phyloP scores from a whole-genome alignment of 2,888 invertebrate genomes.

The Drosophila hawaiiensis region DNA sequence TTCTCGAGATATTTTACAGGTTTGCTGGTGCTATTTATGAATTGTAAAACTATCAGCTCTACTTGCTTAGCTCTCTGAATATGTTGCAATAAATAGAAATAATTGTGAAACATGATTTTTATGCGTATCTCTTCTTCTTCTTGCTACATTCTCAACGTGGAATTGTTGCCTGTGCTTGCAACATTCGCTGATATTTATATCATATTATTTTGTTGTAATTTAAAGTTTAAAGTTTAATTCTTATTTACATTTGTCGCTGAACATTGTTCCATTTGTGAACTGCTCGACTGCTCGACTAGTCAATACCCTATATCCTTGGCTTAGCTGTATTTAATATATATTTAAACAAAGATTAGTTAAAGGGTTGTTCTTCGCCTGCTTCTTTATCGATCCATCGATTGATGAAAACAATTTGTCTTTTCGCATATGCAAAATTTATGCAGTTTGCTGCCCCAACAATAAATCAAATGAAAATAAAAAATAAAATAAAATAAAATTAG shows the following conservation, averaged over 20 bases:
- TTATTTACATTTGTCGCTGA: neutral
- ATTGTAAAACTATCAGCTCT: too few species aligned
- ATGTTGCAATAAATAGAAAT: neutral
- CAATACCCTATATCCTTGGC: neutral
- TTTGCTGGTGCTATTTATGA: too few species aligned
- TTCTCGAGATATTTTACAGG: neutral
- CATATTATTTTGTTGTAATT: neutral
- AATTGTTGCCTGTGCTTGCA: neutral
- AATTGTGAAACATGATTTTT: neutral
- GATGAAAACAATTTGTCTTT: neutral
- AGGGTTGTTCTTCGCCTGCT: neutral
- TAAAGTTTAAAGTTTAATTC: neutral
- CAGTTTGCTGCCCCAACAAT: constrained; percentile 37
- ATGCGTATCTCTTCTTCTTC: neutral
- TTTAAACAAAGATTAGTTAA: neutral
- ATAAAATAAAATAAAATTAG: too few species aligned
- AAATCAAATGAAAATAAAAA: neutral
- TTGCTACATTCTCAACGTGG: neutral
- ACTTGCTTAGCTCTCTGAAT: too few species aligned
- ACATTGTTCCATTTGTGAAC: neutral
- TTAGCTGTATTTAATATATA: accelerated
- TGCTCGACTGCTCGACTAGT: neutral
- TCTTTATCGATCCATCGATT: neutral
- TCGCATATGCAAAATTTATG: constrained; percentile 69
- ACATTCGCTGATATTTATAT: neutral